Base-by-base conservation (phyloP, 2,888 invertebrate genomes). In the Drosophila parthenogenetica region DNA sequence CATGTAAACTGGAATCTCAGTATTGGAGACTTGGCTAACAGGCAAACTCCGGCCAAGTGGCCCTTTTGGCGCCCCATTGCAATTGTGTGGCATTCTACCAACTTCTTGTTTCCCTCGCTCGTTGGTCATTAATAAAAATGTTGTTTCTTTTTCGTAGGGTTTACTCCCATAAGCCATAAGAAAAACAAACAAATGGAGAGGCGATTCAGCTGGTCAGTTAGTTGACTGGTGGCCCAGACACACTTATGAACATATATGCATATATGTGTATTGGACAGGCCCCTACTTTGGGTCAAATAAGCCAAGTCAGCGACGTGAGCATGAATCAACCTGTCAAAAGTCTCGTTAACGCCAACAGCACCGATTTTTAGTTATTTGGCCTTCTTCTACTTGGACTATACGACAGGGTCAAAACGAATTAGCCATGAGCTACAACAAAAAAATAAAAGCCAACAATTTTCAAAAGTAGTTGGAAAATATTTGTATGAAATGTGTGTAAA, bases 251-350 rank as follows among this genome's bases (percentile, higher is more conserved):
- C n/a, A 25, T 13, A 40, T 11, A 22, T 16, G 19, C 19, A 22
- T 35, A 7, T 25, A 8, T 25, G 7, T 63, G 59, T 74, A 48
- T 72, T 59, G 65, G 54, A 59, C 64, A 72, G 72, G 73, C 73
- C 79, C 73, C 69, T 82, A 77, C 80, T 79, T 76, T 82, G 65
- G 76, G 80, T 87, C 89, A 87, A 84, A 86, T 81, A 84, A 88
- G 77, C 77, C 83, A 79, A 84, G 88, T 84, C 85, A 87, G 85
- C 77, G 86, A 88, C 83, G 90, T 87, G 86, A 82, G 90, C 89
- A 90, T 91, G 91, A 90, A 90, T 90, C 90, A 90, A 90, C 88
- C 90, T 90, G 90, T 90, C 91, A 91, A 90, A 90, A 91, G 90
- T 83, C 90, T 90, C 90, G 90, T 90, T 90, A 90, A 89, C 90